Evolutionary conservation across 1,140 invertebrate species (phyloP), one percentile per base, ranked within the genome.

Genomic region (Notospermus geniculatus): DNA sequence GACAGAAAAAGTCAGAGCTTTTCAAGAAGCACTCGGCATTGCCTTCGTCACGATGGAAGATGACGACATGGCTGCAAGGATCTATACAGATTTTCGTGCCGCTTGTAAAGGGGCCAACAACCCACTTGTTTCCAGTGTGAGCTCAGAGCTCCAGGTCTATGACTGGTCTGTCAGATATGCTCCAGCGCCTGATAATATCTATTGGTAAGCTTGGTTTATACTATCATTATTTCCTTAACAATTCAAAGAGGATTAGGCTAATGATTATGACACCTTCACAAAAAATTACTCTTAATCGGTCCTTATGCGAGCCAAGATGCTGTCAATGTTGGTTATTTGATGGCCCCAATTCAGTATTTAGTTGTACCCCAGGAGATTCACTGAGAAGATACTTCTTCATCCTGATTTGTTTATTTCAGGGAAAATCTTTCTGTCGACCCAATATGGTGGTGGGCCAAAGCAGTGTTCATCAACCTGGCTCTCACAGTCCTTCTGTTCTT

Each of bases 171-270:
- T 97, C 0, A 82, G 85, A 57, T 91, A 92, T 83, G 93, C 95
- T 5, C 94, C 94, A 11, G 87, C 90, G 25, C 92, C 94, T 0
- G 88, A 91, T 60, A 94, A 97, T 78, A 93, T 98, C 60, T 93
- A 94, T 77, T 98, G 95, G 86, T 87, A 77, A 77, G 74, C 71
- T 60, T 30, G n/a, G n/a, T n/a, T n/a, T 67, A 11, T 30, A 32
- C n/a, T 22, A 25, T 43, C 7, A 28, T 46, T 53, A 1, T 56
- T 52, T 19, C 13, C n/a, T n/a, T n/a, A n/a, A n/a, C n/a, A n/a
- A n/a, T n/a, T n/a, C n/a, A n/a, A n/a, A n/a, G n/a, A n/a, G n/a
- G n/a, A n/a, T n/a, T n/a, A n/a, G n/a, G n/a, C n/a, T n/a, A n/a
- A n/a, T n/a, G n/a, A n/a, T n/a, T n/a, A n/a, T n/a, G n/a, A n/a